Conservation (phyloP, 2,888 invertebrate species). For the Mycalesis mineus region DNA sequence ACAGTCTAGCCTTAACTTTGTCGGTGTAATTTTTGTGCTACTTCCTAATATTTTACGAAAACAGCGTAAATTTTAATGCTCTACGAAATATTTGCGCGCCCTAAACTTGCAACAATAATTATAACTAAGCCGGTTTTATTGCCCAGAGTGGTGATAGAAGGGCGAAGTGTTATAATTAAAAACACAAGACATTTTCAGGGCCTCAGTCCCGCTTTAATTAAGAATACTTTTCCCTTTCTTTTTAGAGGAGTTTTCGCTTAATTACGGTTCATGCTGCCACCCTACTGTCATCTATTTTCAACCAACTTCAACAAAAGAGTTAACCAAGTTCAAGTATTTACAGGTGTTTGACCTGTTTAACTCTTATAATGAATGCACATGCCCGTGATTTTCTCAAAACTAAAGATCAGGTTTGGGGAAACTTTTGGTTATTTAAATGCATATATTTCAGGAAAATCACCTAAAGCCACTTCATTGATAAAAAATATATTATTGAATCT, state of each 20-base stretch:
- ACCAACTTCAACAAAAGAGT: not conserved
- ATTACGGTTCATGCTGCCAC: constrained; percentile 55
- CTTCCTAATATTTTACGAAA: too few relatives aligned
- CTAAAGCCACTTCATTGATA: too few relatives aligned
- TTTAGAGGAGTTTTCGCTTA: constrained; percentile 58
- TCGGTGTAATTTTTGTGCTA: too few relatives aligned
- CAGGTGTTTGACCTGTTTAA: too few relatives aligned
- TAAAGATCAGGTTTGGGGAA: too few relatives aligned
- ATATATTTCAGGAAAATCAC: too few relatives aligned
- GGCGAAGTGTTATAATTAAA: constrained; percentile 55
- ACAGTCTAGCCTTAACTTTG: too few relatives aligned
- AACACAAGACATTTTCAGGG: constrained; percentile 55
- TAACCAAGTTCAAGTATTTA: too few relatives aligned
- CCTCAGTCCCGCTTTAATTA: constrained; percentile 55
- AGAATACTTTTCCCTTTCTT: constrained; percentile 53
- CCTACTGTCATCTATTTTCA: constrained; percentile 45
- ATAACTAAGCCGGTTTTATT: constrained; percentile 36
- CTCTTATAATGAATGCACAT: too few relatives aligned
- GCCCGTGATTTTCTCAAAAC: too few relatives aligned
- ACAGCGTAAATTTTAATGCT: not conserved
- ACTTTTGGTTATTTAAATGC: too few relatives aligned
- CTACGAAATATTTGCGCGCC: constrained; percentile 11
- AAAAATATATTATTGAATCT: too few relatives aligned
- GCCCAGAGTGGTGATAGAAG: constrained; percentile 34
- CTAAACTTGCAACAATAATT: constrained; percentile 31